Evolutionary conservation across 1,140 invertebrate genomes (phyloP).

Genomic region (Brachionus koreanus): DNA sequence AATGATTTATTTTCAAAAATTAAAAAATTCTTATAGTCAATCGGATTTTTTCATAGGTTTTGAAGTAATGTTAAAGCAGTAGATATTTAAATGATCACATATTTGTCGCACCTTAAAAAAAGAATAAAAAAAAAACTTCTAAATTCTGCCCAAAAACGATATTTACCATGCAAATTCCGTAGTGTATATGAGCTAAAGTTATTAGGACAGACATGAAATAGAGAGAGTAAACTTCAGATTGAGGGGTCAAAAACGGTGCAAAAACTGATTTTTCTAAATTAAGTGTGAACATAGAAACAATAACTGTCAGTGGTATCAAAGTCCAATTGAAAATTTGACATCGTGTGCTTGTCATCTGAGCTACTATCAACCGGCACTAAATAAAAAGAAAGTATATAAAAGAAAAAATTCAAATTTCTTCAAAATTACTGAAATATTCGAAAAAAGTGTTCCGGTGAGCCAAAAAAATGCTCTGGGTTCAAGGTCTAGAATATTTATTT

Average conservation of each 20-base stretch:
- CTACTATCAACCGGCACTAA: conserved; percentile 87
- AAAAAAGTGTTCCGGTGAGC: conserved; percentile 82
- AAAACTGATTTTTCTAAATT: conserved; percentile 57
- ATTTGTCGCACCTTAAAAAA: conserved; percentile 27
- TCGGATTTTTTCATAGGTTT: background rate
- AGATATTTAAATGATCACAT: conserved; percentile 42
- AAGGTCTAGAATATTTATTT: conserved; percentile 69
- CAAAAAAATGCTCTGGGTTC: conserved; percentile 80
- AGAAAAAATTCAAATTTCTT: background rate
- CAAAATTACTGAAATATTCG: conserved; percentile 81
- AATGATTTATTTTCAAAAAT: background rate
- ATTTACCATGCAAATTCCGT: conserved; percentile 74
- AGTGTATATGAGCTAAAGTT: conserved; percentile 78
- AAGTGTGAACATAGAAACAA: conserved; percentile 59
- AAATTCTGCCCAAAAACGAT: background rate
- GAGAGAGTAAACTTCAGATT: background rate
- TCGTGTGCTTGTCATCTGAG: conserved; percentile 87
- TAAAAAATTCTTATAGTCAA: background rate
- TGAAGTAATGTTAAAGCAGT: conserved; percentile 33
- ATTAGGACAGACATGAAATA: conserved; percentile 62
- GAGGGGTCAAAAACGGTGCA: conserved; percentile 36
- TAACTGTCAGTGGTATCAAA: conserved; percentile 64
- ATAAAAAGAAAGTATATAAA: conserved; percentile 45
- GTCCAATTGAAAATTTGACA: conserved; percentile 80
- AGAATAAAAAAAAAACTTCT: background rate